Conservation (phyloP, 2,888 invertebrate genomes). For the Elegia similella region DNA sequence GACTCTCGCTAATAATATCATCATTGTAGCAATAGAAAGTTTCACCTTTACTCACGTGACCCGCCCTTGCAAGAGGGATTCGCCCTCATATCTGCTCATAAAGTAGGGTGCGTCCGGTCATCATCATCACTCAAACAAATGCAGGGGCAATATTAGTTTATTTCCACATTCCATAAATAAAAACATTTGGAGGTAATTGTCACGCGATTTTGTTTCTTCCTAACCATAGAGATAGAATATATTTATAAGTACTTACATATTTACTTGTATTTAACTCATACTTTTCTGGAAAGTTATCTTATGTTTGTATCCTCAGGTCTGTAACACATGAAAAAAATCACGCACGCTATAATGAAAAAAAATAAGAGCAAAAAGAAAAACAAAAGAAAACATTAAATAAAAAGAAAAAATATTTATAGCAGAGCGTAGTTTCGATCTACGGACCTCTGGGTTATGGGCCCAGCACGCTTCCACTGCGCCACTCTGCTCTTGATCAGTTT, state of each 20-base stretch:
- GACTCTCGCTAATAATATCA: background rate
- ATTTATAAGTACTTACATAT: too few species aligned
- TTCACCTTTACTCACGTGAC: conserved; percentile 35
- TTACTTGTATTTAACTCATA: too few species aligned
- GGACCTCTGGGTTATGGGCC: conserved; percentile 95
- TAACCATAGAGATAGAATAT: background rate
- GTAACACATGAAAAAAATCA: too few species aligned
- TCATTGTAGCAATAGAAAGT: background rate
- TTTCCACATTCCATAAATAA: conserved; percentile 43
- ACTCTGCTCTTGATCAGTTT: conserved; percentile 82
- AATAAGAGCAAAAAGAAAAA: conserved; percentile 15
- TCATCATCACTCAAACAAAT: conserved; percentile 60
- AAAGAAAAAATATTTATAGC: conserved; percentile 58
- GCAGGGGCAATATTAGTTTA: conserved; percentile 52
- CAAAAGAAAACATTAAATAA: conserved; percentile 26
- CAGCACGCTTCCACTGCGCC: conserved; percentile 93
- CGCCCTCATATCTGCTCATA: conserved; percentile 53
- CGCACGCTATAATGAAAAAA: too few species aligned
- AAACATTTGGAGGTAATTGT: conserved; percentile 31
- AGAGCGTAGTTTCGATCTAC: conserved; percentile 94
- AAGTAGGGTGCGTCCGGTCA: conserved; percentile 62
- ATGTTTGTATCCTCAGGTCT: too few species aligned
- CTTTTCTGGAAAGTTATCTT: too few species aligned
- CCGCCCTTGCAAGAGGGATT: conserved; percentile 55
- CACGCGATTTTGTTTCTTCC: conserved; percentile 30